Conservation (phyloP, 2,888 invertebrate species). For the Eudiplozoon nipponicum region DNA sequence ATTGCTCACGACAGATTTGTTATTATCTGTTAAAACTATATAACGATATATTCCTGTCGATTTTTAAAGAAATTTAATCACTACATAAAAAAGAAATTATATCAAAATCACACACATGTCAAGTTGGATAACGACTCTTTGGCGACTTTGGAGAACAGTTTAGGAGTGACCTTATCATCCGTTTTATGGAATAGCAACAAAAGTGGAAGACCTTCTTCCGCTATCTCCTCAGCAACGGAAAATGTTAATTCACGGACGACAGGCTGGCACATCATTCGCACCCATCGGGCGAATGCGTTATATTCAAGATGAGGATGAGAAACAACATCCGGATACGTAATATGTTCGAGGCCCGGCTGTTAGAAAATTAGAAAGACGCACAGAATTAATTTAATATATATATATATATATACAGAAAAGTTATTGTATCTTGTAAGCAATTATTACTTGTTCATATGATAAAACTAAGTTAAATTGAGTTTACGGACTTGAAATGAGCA, state of each 20-base stretch:
- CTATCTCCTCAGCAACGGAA: constrained; percentile 90
- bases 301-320: background rate
- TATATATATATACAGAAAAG: too few species aligned
- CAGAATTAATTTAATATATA: too few species aligned
- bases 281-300: constrained; percentile 49
- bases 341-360: too few species aligned
- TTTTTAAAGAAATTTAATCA: too few species aligned
- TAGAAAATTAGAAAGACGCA: too few species aligned
- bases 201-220: constrained; percentile 88
- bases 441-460: too few species aligned
- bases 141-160: constrained; percentile 48
- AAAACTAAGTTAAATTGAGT: too few species aligned
- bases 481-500: too few species aligned
- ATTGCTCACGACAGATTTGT: too few species aligned
- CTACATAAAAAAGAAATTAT: background rate
- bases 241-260: constrained; percentile 89
- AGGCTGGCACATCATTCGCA: constrained; percentile 65
- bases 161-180: constrained; percentile 46
- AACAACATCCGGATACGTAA: constrained; percentile 20
- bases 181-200: constrained; percentile 70
- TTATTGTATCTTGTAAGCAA: too few species aligned
- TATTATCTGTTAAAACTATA: too few species aligned
- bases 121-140: constrained; percentile 23
- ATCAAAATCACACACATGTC: background rate
- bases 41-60: too few species aligned